These are phyloP conservation scores for Ramphastos sulfuratus DNA, from an alignment of 2,113 vertebrate species.

Conservation along the genomic window DNA sequence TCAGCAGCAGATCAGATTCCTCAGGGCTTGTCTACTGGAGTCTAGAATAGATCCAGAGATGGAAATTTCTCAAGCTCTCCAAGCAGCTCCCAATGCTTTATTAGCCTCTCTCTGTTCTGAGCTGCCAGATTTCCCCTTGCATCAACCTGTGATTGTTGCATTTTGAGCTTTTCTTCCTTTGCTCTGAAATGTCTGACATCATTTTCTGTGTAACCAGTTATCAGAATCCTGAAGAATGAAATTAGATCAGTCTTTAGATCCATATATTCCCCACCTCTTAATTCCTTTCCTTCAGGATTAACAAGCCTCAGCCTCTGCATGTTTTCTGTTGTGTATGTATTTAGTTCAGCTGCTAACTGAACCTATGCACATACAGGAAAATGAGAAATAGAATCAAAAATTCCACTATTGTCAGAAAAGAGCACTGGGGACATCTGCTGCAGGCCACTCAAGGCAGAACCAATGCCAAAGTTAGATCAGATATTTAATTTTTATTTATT, in stretches of 20 bases:
- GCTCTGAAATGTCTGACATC: neutral
- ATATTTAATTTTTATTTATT: neutral
- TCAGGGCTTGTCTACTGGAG: neutral
- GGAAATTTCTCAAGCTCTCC: neutral
- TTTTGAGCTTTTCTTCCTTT: neutral
- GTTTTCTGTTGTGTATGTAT: neutral
- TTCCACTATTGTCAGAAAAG: neutral
- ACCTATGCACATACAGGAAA: neutral
- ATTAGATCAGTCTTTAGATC: neutral
- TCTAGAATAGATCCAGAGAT: neutral
- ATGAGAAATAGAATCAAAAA: neutral
- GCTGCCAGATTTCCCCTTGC: neutral
- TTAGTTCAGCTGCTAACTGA: neutral
- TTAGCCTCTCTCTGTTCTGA: neutral
- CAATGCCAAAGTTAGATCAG: neutral
- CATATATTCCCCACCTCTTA: neutral
- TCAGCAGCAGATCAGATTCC: neutral
- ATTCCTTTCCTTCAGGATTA: neutral
- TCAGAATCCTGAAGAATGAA: neutral
- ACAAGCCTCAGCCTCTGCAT: neutral
- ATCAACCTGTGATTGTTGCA: neutral
- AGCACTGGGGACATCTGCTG: neutral
- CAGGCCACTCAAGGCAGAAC: neutral
- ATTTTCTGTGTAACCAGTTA: neutral
- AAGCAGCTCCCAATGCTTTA: neutral